phyloP scores from a whole-genome alignment of 2,113 vertebrate genomes.

The Taxidea taxus region DNA sequence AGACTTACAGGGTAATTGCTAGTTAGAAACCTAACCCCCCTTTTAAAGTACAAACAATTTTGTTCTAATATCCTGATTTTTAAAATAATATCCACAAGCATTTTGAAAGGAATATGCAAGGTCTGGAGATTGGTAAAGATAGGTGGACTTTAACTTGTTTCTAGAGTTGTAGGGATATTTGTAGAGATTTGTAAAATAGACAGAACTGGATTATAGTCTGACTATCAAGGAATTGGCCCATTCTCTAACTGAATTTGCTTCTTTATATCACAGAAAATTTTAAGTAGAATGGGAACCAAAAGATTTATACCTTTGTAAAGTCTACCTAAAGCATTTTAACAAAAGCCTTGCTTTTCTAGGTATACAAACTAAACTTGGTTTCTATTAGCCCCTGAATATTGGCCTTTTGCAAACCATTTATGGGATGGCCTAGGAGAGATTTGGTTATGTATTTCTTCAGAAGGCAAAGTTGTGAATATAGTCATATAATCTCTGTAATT shows the following conservation, averaged over 20 bases:
- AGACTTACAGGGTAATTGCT: background rate
- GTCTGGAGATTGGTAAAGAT: background rate
- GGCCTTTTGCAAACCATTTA: background rate
- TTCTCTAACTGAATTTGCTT: background rate
- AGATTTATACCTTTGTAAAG: background rate
- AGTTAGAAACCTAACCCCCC: background rate
- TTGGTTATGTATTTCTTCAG: background rate
- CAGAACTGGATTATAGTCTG: background rate
- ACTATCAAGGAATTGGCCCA: background rate
- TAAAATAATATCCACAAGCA: background rate
- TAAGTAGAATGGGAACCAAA: background rate
- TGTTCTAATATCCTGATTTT: background rate
- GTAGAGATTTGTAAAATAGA: background rate
- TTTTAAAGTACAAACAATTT: background rate
- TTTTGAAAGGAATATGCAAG: background rate
- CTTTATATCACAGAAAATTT: background rate
- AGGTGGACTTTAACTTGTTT: background rate
- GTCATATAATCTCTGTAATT: background rate
- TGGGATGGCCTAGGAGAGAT: background rate
- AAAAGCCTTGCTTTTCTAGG: background rate
- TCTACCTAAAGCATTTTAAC: background rate
- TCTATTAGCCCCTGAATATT: background rate
- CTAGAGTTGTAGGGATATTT: background rate
- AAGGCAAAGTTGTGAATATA: background rate
- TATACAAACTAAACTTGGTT: background rate